Percentiles rank a stretch among this genome's conserved stretches.
Evolutionary conservation across 2,113 vertebrate species (phyloP).

Genomic region (Leucoraja erinaceus): DNA sequence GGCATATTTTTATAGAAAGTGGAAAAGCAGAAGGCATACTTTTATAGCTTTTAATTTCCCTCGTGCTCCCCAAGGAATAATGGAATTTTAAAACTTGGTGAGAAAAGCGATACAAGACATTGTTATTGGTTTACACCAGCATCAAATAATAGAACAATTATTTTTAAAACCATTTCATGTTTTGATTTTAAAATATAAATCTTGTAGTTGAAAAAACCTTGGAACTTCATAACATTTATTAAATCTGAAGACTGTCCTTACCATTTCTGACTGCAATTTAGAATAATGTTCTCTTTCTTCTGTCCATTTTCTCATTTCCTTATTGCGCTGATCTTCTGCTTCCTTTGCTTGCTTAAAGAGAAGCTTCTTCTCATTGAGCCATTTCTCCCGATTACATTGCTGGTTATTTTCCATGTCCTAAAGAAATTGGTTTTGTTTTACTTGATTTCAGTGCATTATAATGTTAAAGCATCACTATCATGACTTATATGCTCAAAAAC

Average conservation of each 20-base stretch:
- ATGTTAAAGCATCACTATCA: no score
- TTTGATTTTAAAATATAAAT: background rate
- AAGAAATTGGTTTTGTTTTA: slow-evolving; percentile 40
- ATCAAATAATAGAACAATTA: background rate
- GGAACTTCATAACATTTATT: background rate
- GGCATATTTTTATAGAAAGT: background rate
- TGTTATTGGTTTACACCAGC: background rate
- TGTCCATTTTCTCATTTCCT: slow-evolving; percentile 76
- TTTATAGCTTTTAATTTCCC: background rate
- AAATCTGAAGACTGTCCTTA: slow-evolving; percentile 47
- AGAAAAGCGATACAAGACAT: background rate
- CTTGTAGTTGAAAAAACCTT: background rate
- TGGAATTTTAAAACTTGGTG: background rate
- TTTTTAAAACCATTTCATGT: background rate
- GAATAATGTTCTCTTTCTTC: slow-evolving; percentile 64
- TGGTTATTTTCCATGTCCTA: slow-evolving; percentile 68
- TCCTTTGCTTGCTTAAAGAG: slow-evolving; percentile 78
- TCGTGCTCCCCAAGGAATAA: background rate
- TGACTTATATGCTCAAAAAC: background rate
- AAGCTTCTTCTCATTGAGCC: slow-evolving; percentile 73
- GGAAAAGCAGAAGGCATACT: background rate
- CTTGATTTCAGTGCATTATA: no score
- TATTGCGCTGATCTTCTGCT: slow-evolving; percentile 74
- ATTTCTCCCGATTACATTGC: slow-evolving; percentile 70
- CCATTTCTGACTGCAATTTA: slow-evolving; percentile 70